A percentile compares a stretch with the other conserved stretches of the same genome.
These are phyloP conservation scores for Laspeyria flexula DNA, from an alignment of 2,888 invertebrate genomes.

Conservation along the genomic window DNA sequence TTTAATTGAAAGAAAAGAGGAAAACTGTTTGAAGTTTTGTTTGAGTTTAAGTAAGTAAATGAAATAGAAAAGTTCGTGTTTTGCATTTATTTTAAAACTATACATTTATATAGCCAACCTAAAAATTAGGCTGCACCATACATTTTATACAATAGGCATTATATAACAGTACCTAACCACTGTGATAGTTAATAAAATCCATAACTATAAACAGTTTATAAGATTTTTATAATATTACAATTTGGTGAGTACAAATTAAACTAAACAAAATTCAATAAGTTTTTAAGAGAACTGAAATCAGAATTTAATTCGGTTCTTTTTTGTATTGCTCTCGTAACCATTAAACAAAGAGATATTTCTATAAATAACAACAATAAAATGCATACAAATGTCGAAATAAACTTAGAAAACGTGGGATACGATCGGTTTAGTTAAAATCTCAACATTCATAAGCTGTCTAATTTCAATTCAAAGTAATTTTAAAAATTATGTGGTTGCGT, in stretches of 20 bases:
- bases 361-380: constrained; percentile 26
- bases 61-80: too few relatives aligned
- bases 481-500: constrained; percentile 34
- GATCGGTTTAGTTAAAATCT: constrained; percentile 14
- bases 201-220: constrained; percentile 21
- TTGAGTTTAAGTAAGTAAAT: too few relatives aligned
- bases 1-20: too few relatives aligned
- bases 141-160: constrained; percentile 37
- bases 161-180: constrained; percentile 38
- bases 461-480: constrained; percentile 40
- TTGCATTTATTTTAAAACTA: constrained; percentile 44
- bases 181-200: constrained; percentile 28
- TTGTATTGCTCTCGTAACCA: constrained; percentile 23
- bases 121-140: constrained; percentile 31
- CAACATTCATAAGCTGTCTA: constrained; percentile 22
- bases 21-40: too few relatives aligned
- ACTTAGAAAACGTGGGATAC: constrained; percentile 14
- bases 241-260: neutral
- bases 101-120: constrained; percentile 40
- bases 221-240: constrained; percentile 1
- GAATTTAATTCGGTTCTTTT: neutral
- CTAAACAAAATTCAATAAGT: neutral
- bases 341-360: constrained; percentile 29
- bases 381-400: constrained; percentile 13
- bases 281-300: neutral